A percentile compares a stretch with the other conserved stretches of the same genome.
These are phyloP conservation scores for Rotaria socialis DNA, from an alignment of 2,888 invertebrate species.

Conservation along the genomic window DNA sequence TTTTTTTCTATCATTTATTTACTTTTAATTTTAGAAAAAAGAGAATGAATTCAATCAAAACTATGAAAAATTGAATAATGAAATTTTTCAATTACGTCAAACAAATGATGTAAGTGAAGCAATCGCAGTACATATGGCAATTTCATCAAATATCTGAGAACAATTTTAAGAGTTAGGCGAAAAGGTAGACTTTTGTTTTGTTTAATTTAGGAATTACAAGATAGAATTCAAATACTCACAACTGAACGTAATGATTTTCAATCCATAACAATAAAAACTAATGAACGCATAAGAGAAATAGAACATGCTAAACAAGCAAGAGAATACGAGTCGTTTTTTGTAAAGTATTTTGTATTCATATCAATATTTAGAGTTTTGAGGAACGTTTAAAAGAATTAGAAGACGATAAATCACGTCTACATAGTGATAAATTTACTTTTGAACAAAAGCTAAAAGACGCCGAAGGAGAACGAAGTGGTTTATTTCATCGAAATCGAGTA, in stretches of 20 bases:
- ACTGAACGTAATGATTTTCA: conserved; percentile 34
- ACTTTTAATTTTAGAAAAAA: not conserved
- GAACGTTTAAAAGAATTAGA: conserved; percentile 10
- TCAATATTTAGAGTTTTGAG: not conserved
- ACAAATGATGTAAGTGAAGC: conserved; percentile 1
- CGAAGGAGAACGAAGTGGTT: not conserved
- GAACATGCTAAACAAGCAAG: conserved; percentile 37
- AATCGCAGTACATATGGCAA: too few species aligned
- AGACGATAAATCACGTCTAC: not conserved
- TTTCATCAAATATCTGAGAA: too few species aligned
- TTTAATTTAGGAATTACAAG: conserved; percentile 32
- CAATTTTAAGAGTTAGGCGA: too few species aligned
- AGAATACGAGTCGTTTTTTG: not conserved
- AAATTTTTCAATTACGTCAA: conserved; percentile 11
- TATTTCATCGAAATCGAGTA: not conserved
- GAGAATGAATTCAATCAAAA: conserved; percentile 5
- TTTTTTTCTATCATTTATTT: not conserved
- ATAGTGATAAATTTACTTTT: not conserved
- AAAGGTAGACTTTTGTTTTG: not conserved
- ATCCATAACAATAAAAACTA: not conserved
- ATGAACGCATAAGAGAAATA: not conserved
- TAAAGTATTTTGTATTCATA: not conserved
- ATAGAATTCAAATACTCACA: conserved; percentile 32
- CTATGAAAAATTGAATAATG: not conserved
- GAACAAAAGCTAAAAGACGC: not conserved